Evolutionary conservation across 1,140 invertebrate genomes (phyloP).

Genomic region (Meloidogyne floridensis): DNA sequence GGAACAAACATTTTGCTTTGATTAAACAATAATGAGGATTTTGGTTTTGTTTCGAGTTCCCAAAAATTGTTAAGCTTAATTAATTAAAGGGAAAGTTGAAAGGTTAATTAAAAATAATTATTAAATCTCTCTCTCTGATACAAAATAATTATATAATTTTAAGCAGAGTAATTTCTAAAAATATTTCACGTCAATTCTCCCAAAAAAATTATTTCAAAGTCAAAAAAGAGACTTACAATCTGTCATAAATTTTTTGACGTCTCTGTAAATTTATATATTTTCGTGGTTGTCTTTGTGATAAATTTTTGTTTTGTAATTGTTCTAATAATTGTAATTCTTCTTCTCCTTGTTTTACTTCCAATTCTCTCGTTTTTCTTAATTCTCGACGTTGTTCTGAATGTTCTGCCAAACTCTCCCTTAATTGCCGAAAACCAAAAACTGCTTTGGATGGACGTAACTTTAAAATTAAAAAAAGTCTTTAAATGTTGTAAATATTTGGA

Average conservation of each 20-base stretch:
- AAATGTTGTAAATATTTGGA: no score
- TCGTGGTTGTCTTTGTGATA: background rate
- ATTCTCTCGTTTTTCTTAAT: slow-evolving; percentile 12
- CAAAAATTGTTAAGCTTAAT: no score
- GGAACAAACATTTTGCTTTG: no score
- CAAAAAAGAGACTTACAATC: background rate
- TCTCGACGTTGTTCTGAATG: slow-evolving; percentile 20
- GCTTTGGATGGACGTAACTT: slow-evolving; percentile 29
- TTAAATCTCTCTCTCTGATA: no score
- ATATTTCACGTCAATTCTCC: no score
- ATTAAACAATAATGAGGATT: no score
- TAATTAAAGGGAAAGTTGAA: no score
- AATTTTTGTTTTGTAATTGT: background rate
- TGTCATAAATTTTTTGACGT: background rate
- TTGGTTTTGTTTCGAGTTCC: no score
- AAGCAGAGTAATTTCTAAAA: no score
- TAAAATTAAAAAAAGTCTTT: slow-evolving; percentile 7
- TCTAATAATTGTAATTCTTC: slow-evolving; percentile 16
- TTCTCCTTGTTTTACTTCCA: background rate
- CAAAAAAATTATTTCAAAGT: no score
- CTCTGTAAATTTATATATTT: background rate
- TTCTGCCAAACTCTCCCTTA: slow-evolving; percentile 21
- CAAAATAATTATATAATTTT: no score
- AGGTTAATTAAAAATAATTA: no score
- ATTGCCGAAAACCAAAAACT: slow-evolving; percentile 17